Base-by-base conservation (phyloP, 2,888 invertebrate species). In the Arctia plantaginis region DNA sequence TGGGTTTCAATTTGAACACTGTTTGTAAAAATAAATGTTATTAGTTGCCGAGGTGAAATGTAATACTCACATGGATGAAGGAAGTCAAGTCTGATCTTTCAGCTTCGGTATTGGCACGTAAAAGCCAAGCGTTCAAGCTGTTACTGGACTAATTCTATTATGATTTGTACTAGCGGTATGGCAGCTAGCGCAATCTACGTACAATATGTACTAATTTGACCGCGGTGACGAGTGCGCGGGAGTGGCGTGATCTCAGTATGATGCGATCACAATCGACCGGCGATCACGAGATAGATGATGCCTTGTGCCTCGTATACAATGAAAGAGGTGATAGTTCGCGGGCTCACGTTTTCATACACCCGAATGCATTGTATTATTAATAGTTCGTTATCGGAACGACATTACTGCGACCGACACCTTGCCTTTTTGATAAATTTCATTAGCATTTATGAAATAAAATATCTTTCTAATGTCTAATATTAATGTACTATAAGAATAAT, bases 241-340 rank as follows among this genome's bases (percentile, higher is more conserved):
- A 82, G 87, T 89, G 88, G 89, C 88, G 88, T 88, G 90, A 89
- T 87, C 86, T 74, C 47, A 66, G 75, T 80, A 77, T 85, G 79
- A 82, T 84, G 82, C 79, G 87, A 75, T 74, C 68, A 81, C 82
- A 81, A 83, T 85, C 85, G 78, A 59, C 65, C 74, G 69, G 64
- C 71, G 77, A 84, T 82, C 83, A 79, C 76, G 74, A 75, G 73
- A 82, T 80, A 83, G 75, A 82, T 70, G 75, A 69, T 75, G 76
- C 81, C 64, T 81, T 86, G 81, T 83, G 71, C 62, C 30, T 62
- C 83, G 78, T 81, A 71, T 74, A 66, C 73, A 74, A 74, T 82
- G 67, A 83, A 77, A 79, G 80, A 66, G 77, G 76, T 78, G 81
- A 80, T 78, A 83, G 81, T 74, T 80, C 74, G 77, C 71, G 70